A percentile compares a stretch with the other conserved stretches of the same genome.
These are phyloP conservation scores for Drosophila bocqueti DNA, from an alignment of 1,140 invertebrate genomes.

Conservation along the genomic window DNA sequence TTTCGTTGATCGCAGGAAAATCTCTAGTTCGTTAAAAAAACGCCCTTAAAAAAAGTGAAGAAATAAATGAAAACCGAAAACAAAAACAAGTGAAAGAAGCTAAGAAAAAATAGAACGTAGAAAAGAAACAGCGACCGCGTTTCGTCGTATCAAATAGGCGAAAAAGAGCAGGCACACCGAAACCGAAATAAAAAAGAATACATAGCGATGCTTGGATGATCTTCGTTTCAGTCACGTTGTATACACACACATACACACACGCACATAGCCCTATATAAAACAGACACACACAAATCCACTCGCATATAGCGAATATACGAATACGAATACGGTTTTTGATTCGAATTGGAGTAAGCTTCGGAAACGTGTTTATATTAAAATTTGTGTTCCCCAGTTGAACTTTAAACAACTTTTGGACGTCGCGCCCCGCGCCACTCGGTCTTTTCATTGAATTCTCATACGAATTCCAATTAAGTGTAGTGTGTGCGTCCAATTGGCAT, in stretches of 20 bases:
- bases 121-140: slow-evolving; percentile 32
- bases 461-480: slow-evolving; percentile 82
- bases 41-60: slow-evolving; percentile 19
- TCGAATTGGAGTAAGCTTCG: slow-evolving; percentile 67
- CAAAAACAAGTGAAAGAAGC: slow-evolving; percentile 61
- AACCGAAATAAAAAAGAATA: slow-evolving; percentile 37
- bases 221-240: slow-evolving; percentile 58
- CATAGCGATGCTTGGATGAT: slow-evolving; percentile 49
- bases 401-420: slow-evolving; percentile 67
- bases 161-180: slow-evolving; percentile 26
- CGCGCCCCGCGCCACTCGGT: slow-evolving; percentile 33
- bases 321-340: slow-evolving; percentile 9
- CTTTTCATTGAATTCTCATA: slow-evolving; percentile 82
- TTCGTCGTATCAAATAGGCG: slow-evolving; percentile 25
- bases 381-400: slow-evolving; percentile 75
- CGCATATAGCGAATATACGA: slow-evolving; percentile 6
- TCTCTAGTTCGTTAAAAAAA: slow-evolving; percentile 10
- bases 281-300: slow-evolving; percentile 2
- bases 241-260: slow-evolving; percentile 13
- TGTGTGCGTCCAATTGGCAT: slow-evolving; percentile 82
- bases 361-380: slow-evolving; percentile 75
- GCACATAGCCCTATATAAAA: slow-evolving; percentile 25
- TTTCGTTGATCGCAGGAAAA: slow-evolving; percentile 9
- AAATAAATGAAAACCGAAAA: slow-evolving; percentile 29
- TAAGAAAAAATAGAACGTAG: slow-evolving; percentile 50